Conservation (phyloP, 64 coral and sea anemone genomes). For the Montipora sp. region DNA sequence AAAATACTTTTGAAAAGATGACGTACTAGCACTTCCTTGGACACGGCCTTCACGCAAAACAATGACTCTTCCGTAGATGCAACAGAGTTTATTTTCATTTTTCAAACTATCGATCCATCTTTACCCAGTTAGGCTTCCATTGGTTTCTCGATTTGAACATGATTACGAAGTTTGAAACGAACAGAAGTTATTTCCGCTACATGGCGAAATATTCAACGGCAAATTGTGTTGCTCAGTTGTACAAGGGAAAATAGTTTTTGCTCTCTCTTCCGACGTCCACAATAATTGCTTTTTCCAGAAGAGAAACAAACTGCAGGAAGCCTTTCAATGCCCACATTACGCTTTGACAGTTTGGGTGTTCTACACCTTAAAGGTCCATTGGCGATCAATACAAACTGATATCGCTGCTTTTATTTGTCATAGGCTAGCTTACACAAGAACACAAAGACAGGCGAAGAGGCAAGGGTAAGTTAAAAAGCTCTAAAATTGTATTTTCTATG, state of each 20-base stretch:
- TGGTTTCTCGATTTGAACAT: not conserved
- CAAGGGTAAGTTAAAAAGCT: conserved; percentile 5
- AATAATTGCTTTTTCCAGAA: conserved; percentile 33
- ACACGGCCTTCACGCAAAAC: not conserved
- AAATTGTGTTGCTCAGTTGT: not conserved
- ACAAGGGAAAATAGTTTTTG: conserved; percentile 2
- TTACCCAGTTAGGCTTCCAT: not conserved
- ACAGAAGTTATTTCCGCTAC: conserved; percentile 12
- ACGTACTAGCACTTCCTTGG: not conserved
- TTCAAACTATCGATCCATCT: not conserved
- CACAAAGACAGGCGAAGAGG: not conserved
- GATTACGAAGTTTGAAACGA: not conserved
- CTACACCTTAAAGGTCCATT: not conserved
- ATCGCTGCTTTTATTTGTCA: not conserved
- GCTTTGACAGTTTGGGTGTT: not conserved
- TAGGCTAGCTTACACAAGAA: not conserved
- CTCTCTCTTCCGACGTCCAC: not conserved
- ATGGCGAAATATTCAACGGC: not conserved
- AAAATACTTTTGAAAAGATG: not conserved
- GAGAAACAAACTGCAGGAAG: conserved; percentile 13
- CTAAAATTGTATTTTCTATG: not conserved
- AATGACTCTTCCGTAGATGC: not conserved
- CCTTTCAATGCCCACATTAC: conserved; percentile 5
- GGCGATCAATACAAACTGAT: not conserved
- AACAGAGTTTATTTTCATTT: not conserved